These are phyloP conservation scores for Argentina silus DNA, from an alignment of 2,797 vertebrate species.

Conservation along the genomic window DNA sequence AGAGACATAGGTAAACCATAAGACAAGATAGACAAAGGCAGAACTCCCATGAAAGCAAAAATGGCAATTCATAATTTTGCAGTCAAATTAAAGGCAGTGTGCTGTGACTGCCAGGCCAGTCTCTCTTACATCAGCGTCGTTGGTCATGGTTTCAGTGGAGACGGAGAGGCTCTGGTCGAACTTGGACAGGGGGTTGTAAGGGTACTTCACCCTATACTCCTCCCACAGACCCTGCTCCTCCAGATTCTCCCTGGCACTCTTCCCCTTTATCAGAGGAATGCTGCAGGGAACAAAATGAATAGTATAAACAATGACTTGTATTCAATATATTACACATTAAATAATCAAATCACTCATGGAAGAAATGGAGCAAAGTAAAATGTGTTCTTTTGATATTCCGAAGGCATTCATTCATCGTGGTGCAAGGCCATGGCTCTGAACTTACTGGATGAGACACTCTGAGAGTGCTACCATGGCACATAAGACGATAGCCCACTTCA, in stretches of 20 bases:
- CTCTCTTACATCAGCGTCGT: conserved; percentile 58
- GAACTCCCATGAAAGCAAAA: neutral
- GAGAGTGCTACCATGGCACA: conserved; percentile 63
- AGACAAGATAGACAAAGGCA: neutral
- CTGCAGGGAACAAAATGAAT: conserved; percentile 28
- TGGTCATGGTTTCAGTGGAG: conserved; percentile 40
- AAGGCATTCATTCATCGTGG: no score
- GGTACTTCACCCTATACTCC: conserved; percentile 38
- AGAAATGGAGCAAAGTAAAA: neutral
- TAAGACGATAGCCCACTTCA: conserved; percentile 60
- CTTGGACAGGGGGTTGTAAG: conserved; percentile 54
- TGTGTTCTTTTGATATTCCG: neutral
- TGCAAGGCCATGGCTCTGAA: neutral
- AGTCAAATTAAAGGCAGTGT: no score
- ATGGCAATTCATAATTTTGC: no score
- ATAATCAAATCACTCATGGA: neutral
- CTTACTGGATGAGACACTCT: conserved; percentile 60
- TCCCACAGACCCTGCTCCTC: conserved; percentile 65
- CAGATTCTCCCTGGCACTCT: conserved; percentile 52
- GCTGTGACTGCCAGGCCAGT: neutral
- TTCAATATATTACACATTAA: neutral
- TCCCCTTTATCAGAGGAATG: conserved; percentile 55
- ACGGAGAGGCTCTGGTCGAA: conserved; percentile 42
- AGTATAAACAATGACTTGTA: neutral
- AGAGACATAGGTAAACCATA: neutral